Base-by-base conservation (phyloP, 2,113 vertebrate genomes). In the Herpetotheres cachinnans region DNA sequence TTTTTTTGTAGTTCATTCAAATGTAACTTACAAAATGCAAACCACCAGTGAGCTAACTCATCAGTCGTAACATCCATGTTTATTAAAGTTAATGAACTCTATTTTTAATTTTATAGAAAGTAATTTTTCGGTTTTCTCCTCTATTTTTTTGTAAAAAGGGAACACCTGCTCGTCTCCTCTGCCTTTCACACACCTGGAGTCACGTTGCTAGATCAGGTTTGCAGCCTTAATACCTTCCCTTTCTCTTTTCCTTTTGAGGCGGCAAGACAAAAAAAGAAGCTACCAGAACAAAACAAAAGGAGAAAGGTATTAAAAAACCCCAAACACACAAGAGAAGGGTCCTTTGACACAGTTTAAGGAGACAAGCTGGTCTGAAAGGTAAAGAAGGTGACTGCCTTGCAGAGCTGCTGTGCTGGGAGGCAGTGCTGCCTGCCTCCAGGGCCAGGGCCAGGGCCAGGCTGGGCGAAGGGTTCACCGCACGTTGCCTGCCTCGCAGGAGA, bases 161-260 rank as follows among this genome's bases (percentile, higher is more conserved):
- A 95, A 89, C 96, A 97, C 84, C 82, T 94, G 95, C 84, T 95
- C 66, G 2, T 77, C 85, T 72, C n/a, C 62, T 73, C 72, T 65
- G 89, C 82, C 77, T 95, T 79, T 54, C 89, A 84, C 61, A 76
- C 0, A 2, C 65, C 78, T 42, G n/a, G 25, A 58, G 30, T 62
- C 81, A 79, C 0, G 0, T 11, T 95, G 86, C 34, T 50, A 62
- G 38, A 16, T 80, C 81, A 76, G 70, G 40, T 90, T 19, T 95
- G 77, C 61, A 91, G 67, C 72, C 56, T 70, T n/a, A 40, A 74
- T 42, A 81, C 22, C 58, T 65, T 7, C 50, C 20, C 40, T 84
- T 66, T 67, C 20, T 58, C 4, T 32, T 65, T 58, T 27, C 55
- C 40, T 47, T 74, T 47, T 9, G 8, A 86, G 50, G 38, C 6